These are phyloP conservation scores for Pardalotus punctatus DNA, from an alignment of 2,113 vertebrate genomes.

Conservation along the genomic window DNA sequence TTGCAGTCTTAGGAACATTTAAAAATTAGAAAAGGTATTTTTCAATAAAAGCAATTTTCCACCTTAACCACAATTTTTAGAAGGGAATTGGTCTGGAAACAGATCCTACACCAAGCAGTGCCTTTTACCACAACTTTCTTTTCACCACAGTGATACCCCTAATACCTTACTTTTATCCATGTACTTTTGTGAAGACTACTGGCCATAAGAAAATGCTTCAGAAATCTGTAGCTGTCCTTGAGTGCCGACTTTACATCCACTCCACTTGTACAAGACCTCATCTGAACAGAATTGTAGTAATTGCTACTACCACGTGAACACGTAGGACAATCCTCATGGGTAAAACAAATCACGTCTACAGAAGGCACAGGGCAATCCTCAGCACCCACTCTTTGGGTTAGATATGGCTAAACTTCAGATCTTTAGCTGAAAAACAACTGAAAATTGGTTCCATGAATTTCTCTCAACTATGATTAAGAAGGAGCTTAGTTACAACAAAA, in stretches of 20 bases:
- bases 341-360: not conserved
- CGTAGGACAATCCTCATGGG: rapidly evolving
- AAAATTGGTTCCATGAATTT: conserved; percentile 28
- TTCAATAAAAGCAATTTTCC: not conserved
- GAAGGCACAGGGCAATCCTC: not conserved
- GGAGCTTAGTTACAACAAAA: conserved; percentile 68
- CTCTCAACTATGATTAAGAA: conserved; percentile 16
- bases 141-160: rapidly evolving
- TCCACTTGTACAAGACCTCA: not conserved
- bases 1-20: not conserved
- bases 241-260: not conserved
- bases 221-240: not conserved
- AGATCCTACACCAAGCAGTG: not conserved
- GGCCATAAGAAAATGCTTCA: not conserved
- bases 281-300: not conserved
- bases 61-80: not conserved
- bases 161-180: not conserved
- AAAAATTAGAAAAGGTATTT: rapidly evolving
- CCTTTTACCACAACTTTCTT: not conserved
- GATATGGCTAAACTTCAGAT: not conserved
- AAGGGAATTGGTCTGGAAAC: not conserved
- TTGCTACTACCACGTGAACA: not conserved
- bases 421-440: conserved; percentile 2
- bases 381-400: not conserved
- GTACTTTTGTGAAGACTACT: not conserved